Evolutionary conservation across 2,113 vertebrate genomes (phyloP).

Genomic region (Ursus arctos): DNA sequence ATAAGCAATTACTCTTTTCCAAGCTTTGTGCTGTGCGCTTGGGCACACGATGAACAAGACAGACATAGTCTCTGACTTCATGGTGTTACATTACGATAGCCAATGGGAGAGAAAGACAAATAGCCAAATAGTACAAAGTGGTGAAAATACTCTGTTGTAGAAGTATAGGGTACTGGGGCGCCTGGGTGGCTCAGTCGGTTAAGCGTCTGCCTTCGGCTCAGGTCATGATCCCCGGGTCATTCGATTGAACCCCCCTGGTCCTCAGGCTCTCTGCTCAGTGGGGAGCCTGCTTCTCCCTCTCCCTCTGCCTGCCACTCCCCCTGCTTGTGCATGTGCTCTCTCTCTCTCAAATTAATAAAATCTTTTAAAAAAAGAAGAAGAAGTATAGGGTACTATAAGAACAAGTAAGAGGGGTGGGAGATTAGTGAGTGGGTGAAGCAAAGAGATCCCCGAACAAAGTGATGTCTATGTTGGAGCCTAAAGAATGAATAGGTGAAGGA

Average conservation of each 20-base stretch:
- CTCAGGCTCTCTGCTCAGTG: no score
- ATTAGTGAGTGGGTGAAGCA: neutral
- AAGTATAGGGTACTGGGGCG: neutral
- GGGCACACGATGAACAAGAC: neutral
- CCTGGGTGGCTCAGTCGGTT: no score
- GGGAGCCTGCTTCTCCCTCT: no score
- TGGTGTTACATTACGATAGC: neutral
- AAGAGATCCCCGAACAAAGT: neutral
- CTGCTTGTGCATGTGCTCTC: no score
- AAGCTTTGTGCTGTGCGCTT: slow-evolving; percentile 15
- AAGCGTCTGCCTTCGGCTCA: no score
- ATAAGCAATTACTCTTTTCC: neutral
- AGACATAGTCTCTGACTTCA: neutral
- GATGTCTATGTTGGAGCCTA: neutral
- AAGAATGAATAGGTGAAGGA: neutral
- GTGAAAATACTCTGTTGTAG: neutral
- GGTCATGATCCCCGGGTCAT: no score
- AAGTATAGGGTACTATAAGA: neutral
- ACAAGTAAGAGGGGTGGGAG: neutral
- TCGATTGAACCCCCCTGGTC: no score
- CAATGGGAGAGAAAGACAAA: neutral
- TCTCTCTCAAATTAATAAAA: no score
- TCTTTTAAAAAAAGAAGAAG: neutral
- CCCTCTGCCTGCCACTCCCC: no score
- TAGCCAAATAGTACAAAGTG: neutral